A percentile compares a stretch with the other conserved stretches of the same genome.
phyloP scores from a whole-genome alignment of 1,140 invertebrate species.

The Macrostomum lignano region DNA sequence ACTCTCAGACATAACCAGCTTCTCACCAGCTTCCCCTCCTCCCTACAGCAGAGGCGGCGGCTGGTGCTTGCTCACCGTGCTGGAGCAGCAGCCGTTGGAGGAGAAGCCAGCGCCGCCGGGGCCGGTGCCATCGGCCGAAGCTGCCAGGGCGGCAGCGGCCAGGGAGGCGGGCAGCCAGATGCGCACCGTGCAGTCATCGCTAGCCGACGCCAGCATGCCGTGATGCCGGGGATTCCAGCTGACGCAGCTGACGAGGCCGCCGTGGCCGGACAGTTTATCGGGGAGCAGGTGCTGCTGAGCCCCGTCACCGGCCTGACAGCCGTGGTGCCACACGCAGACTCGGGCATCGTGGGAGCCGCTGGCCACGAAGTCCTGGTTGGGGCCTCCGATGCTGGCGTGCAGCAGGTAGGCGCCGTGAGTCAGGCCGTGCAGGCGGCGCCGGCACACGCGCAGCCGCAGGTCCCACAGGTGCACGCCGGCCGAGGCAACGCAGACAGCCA shows the following conservation, averaged over 20 bases:
- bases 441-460: conserved; percentile 50
- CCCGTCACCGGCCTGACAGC: too few species aligned
- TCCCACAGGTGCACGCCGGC: conserved; percentile 84
- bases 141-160: too few species aligned
- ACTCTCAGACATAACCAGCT: too few species aligned
- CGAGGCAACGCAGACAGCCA: too few species aligned
- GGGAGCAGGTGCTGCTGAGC: conserved; percentile 68
- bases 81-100: too few species aligned
- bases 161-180: conserved; percentile 73
- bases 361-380: conserved; percentile 86
- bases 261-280: conserved; percentile 60
- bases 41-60: too few species aligned
- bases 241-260: conserved; percentile 77
- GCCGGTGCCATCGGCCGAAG: too few species aligned
- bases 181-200: conserved; percentile 73
- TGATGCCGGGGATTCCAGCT: conserved; percentile 81
- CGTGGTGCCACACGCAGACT: too few species aligned
- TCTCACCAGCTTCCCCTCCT: too few species aligned
- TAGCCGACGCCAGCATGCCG: conserved; percentile 72
- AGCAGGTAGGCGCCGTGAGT: conserved; percentile 86
- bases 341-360: conserved; percentile 94
- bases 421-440: conserved; percentile 71
- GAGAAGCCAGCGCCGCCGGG: too few species aligned
- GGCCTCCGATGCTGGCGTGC: conserved; percentile 81
- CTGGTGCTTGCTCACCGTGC: too few species aligned